Conservation (phyloP, 2,113 vertebrate genomes). For the Catharus minimus region DNA sequence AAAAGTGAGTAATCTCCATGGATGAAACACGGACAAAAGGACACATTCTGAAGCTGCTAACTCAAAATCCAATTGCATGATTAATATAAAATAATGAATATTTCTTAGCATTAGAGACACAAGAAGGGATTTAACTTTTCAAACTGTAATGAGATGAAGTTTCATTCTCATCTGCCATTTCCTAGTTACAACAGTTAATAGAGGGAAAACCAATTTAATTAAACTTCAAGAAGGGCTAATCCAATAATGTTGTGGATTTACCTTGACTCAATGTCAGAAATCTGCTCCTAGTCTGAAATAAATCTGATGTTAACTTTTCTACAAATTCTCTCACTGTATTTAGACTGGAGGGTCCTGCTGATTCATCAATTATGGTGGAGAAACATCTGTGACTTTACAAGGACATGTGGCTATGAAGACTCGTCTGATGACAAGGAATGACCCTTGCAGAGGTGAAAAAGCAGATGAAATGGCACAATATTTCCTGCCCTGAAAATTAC, state of each 20-base stretch:
- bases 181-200: neutral
- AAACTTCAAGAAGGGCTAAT: constrained; percentile 20
- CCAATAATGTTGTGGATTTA: constrained; percentile 17
- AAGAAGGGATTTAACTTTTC: constrained; percentile 21
- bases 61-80: neutral
- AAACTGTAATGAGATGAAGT: constrained; percentile 3
- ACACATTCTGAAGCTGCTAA: neutral
- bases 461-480: neutral
- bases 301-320: neutral
- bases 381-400: neutral
- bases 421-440: neutral
- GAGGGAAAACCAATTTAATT: constrained; percentile 27
- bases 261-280: neutral
- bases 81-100: constrained; percentile 1
- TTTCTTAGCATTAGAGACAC: neutral
- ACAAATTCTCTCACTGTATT: neutral
- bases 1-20: neutral
- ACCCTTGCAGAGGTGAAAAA: neutral
- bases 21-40: neutral
- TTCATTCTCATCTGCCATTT: neutral
- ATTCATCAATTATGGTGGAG: neutral
- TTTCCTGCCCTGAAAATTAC: neutral
- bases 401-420: neutral
- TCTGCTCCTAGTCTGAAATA: neutral
- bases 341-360: neutral